Percentiles rank a stretch among this genome's conserved stretches.
These are phyloP conservation scores for Myiozetetes cayanensis DNA, from an alignment of 2,113 vertebrate genomes.

Conservation along the genomic window DNA sequence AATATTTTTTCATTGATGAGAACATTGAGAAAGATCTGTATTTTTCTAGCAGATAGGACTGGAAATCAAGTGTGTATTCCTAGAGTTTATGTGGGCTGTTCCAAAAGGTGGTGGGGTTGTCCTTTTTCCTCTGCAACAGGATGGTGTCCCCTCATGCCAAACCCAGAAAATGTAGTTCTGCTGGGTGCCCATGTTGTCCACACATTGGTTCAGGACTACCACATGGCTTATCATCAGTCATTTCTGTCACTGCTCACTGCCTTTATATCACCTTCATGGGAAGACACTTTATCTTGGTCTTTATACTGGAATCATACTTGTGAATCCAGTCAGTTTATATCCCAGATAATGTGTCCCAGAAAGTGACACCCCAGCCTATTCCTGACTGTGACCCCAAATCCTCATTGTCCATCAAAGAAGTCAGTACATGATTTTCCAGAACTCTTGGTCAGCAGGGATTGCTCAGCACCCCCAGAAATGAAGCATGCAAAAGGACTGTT, in stretches of 20 bases:
- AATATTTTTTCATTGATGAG: neutral
- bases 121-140: neutral
- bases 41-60: neutral
- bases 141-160: neutral
- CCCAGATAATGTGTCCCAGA: neutral
- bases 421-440: neutral
- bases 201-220: neutral
- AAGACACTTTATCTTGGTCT: neutral
- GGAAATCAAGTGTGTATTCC: neutral
- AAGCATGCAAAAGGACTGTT: neutral
- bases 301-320: neutral
- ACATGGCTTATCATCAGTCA: neutral
- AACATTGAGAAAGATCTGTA: neutral
- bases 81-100: neutral
- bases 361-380: neutral
- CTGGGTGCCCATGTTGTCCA: accelerated
- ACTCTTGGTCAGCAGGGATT: neutral
- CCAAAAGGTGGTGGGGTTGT: neutral
- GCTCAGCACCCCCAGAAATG: neutral
- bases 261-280: neutral
- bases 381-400: neutral
- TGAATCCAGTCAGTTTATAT: neutral
- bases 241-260: neutral
- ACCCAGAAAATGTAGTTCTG: neutral
- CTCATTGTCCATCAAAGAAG: neutral